Evolutionary conservation across 2,888 invertebrate species (phyloP).

Genomic region (Salticus scenicus): DNA sequence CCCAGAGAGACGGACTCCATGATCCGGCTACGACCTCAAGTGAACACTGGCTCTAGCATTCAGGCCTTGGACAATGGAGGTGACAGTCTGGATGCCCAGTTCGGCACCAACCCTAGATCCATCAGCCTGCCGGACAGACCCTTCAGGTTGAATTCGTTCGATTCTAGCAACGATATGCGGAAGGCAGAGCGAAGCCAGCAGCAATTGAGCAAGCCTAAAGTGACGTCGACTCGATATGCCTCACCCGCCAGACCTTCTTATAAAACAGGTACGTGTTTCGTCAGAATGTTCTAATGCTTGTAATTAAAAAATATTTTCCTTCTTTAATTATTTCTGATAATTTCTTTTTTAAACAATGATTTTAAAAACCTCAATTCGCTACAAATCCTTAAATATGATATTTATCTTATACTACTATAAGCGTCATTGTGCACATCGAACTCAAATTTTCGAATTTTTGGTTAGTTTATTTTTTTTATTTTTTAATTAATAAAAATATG

Average conservation of each 20-base stretch:
- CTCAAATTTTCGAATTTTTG: too few species aligned
- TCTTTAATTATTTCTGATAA: too few species aligned
- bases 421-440: too few species aligned
- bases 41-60: not conserved
- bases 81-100: slow-evolving; percentile 64
- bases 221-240: slow-evolving; percentile 43
- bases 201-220: slow-evolving; percentile 36
- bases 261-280: slow-evolving; percentile 30
- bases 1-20: slow-evolving; percentile 21
- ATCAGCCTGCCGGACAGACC: slow-evolving; percentile 60
- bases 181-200: slow-evolving; percentile 48
- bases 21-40: slow-evolving; percentile 26
- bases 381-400: too few species aligned
- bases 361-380: too few species aligned
- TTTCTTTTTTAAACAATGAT: too few species aligned
- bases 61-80: slow-evolving; percentile 55
- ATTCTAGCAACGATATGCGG: slow-evolving; percentile 33
- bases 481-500: too few species aligned
- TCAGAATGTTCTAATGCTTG: too few species aligned
- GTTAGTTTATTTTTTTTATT: too few species aligned
- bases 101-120: slow-evolving; percentile 58
- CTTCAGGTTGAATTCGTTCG: slow-evolving; percentile 41
- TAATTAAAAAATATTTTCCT: too few species aligned
- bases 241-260: slow-evolving; percentile 38
- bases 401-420: too few species aligned